Conservation (phyloP, 2,888 invertebrate genomes). For the Patella ulyssiponensis region DNA sequence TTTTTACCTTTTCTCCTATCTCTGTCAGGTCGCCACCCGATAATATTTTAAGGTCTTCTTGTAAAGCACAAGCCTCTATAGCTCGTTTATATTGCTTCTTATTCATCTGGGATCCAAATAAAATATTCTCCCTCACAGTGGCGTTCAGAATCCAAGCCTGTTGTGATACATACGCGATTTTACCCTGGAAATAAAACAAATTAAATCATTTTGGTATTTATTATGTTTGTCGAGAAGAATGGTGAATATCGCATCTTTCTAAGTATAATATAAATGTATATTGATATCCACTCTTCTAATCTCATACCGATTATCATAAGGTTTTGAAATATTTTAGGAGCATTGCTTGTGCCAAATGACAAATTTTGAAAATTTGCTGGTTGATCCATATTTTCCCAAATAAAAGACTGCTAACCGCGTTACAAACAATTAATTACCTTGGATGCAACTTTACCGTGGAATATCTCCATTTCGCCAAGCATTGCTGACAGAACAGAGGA, state of each 20-base stretch:
- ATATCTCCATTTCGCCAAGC: constrained; percentile 69
- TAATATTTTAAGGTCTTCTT: constrained; percentile 90
- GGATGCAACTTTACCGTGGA: constrained; percentile 60
- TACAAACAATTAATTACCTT: constrained; percentile 44
- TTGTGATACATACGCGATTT: constrained; percentile 84
- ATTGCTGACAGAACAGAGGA: constrained; percentile 67
- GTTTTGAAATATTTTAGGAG: too few species aligned
- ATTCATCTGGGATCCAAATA: constrained; percentile 88
- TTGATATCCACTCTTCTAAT: too few species aligned
- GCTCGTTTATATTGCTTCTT: constrained; percentile 82
- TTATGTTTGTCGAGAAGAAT: too few species aligned
- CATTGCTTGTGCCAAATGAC: too few species aligned
- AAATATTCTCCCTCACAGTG: constrained; percentile 89
- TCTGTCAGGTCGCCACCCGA: constrained; percentile 91
- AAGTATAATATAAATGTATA: too few species aligned
- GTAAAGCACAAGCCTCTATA: constrained; percentile 89
- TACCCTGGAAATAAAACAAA: neutral
- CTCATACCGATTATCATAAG: too few species aligned
- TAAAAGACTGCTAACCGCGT: too few species aligned
- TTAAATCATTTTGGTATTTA: too few species aligned
- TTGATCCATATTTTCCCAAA: too few species aligned
- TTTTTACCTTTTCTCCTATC: constrained; percentile 92
- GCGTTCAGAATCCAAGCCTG: constrained; percentile 77
- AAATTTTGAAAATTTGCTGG: too few species aligned
- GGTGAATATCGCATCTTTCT: too few species aligned